Conservation (phyloP, 1,140 invertebrate genomes). For the Aporrectodea caliginosa region DNA sequence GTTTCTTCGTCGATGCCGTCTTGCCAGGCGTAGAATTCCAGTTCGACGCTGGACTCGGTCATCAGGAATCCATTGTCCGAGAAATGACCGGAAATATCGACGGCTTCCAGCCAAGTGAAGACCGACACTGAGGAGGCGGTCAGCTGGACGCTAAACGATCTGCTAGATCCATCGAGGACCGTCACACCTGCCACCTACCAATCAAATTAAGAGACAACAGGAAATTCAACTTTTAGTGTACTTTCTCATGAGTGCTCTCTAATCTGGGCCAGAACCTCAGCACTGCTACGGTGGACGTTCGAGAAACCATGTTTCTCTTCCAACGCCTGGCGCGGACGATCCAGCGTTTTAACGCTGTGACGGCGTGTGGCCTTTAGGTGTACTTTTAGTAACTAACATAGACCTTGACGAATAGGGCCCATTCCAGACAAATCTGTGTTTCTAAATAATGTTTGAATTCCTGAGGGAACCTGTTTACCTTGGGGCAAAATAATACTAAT, state of each 20-base stretch:
- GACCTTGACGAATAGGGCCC: too few relatives aligned
- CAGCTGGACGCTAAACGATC: neutral
- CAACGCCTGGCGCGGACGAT: neutral
- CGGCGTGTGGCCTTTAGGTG: too few relatives aligned
- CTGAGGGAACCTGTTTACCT: too few relatives aligned
- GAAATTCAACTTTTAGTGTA: neutral
- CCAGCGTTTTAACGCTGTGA: too few relatives aligned
- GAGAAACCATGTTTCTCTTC: too few relatives aligned
- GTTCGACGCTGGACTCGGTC: conserved; percentile 34
- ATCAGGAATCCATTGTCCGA: conserved; percentile 66
- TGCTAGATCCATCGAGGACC: neutral
- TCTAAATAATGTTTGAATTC: too few relatives aligned
- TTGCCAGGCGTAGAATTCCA: conserved; percentile 48
- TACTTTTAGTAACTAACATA: too few relatives aligned
- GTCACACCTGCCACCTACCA: neutral
- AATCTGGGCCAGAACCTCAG: too few relatives aligned
- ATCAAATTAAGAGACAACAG: neutral
- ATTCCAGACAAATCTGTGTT: too few relatives aligned
- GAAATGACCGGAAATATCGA: conserved; percentile 58
- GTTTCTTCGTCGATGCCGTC: neutral
- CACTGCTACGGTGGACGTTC: too few relatives aligned
- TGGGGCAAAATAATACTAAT: too few relatives aligned
- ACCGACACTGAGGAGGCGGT: conserved; percentile 42
- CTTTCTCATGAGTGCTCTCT: too few relatives aligned
- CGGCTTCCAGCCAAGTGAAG: conserved; percentile 66